Evolutionary conservation across 92 coral and sea anemone genomes (phyloP), one percentile per base, ranked within the genome.

Genomic region (Parazoanthus atlanticus): DNA sequence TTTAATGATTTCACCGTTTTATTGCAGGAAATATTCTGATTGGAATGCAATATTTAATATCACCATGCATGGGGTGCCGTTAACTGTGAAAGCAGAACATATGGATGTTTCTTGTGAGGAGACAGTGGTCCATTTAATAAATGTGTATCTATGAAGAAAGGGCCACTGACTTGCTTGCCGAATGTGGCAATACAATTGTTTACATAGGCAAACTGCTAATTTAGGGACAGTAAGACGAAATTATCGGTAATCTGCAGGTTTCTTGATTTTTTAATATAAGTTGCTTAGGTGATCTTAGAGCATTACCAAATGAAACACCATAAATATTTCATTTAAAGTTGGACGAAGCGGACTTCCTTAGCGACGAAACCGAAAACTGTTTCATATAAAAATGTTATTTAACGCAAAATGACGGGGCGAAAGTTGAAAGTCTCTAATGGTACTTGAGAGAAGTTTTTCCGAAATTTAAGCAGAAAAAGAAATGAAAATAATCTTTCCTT

Each of bases 1-100:
- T 75, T 75, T 75, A 75, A 19, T 75, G 12, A 75, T 36, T 36
- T 36, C 47, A 75, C 40, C 79, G 79, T 75, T 75, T 75, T 75
- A 75, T 36, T 75, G 79, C 79, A 75, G 79, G 52, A 75, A 75
- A 75, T 75, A 75, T 75, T 33, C 47, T 6, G 26, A 17, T 21
- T 33, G 25, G 29, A 74, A 17, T 33, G 36, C 3, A 75, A 75
- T 33, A 33, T 75, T n/a, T 33, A 75, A 75, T 33, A 33, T 75
- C 79, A 36, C 79, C 26, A 23, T 11, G 79, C 26, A 8, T 3
- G 49, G 26, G n/a, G 49, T 36, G n/a, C 12, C 25, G 43, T 16
- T 7, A 75, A 75, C 28, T 36, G 30, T 7, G 26, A 41, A 38
- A 36, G 49, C 25, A n/a, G 2, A 33, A 38, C 52, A 75, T 75